These are phyloP conservation scores for Pristionchus japonicus DNA, from an alignment of 2,888 invertebrate genomes.

Conservation along the genomic window DNA sequence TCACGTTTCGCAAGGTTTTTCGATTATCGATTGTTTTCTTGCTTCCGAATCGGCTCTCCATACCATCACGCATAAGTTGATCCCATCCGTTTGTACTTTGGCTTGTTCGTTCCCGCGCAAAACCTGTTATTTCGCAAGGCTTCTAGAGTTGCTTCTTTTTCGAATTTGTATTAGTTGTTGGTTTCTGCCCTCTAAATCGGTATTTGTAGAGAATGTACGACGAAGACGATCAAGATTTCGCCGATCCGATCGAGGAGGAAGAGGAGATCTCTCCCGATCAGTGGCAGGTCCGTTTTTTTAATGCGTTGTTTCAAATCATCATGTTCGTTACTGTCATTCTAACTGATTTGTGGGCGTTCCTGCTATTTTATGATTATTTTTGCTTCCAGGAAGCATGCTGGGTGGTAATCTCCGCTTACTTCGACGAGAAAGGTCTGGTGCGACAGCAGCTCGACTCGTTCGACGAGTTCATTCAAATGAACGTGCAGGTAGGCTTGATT, in stretches of 20 bases:
- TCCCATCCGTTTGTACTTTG: no score
- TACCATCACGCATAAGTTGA: neutral
- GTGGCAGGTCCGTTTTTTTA: slow-evolving; percentile 84
- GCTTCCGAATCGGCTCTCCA: neutral
- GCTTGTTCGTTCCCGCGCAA: neutral
- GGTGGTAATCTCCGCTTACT: slow-evolving; percentile 99
- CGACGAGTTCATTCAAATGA: slow-evolving; percentile 99
- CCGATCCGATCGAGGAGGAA: slow-evolving; percentile 63
- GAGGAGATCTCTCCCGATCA: slow-evolving; percentile 97
- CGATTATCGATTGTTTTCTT: neutral
- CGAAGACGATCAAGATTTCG: slow-evolving; percentile 59
- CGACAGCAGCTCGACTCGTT: slow-evolving; percentile 99
- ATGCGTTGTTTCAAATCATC: neutral
- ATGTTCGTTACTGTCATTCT: neutral
- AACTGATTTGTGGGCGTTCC: no score
- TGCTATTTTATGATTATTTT: no score
- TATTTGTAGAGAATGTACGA: slow-evolving; percentile 53
- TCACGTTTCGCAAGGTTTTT: neutral
- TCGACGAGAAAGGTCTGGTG: slow-evolving; percentile 99
- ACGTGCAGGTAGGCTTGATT: slow-evolving; percentile 84
- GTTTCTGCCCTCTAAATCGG: neutral
- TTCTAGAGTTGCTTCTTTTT: neutral
- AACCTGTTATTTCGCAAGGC: neutral
- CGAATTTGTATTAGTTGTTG: neutral
- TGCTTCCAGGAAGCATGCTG: slow-evolving; percentile 91